These are phyloP conservation scores for Phataginus tricuspis DNA, from an alignment of 2,797 vertebrate species.

Conservation along the genomic window DNA sequence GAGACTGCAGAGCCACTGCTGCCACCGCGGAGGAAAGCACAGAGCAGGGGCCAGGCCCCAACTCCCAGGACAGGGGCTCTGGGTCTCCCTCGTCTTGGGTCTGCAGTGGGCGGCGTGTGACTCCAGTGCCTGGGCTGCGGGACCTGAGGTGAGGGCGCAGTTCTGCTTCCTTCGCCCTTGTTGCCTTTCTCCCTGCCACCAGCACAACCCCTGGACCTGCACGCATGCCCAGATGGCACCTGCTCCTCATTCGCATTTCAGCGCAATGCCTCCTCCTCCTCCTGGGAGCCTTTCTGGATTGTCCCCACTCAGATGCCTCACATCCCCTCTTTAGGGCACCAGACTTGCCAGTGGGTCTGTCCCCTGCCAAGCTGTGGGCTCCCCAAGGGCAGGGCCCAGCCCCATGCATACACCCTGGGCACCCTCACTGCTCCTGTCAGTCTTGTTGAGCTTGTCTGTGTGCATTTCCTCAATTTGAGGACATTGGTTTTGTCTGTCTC, in stretches of 20 bases:
- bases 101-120: fast-evolving
- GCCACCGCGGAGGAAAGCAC: background rate
- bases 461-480: background rate
- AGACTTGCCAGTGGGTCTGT: background rate
- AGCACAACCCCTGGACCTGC: fast-evolving
- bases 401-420: fast-evolving
- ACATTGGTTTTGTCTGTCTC: background rate
- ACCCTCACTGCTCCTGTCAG: background rate
- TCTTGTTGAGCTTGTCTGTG: background rate
- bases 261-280: background rate
- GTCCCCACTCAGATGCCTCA: background rate
- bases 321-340: background rate
- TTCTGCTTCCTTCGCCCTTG: background rate
- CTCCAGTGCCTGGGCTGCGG: background rate
- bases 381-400: background rate
- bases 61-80: background rate
- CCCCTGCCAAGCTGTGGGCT: background rate
- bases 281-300: background rate
- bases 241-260: background rate
- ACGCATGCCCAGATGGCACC: background rate
- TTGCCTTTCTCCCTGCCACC: background rate
- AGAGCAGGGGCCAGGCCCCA: fast-evolving
- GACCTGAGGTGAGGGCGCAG: background rate
- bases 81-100: background rate
- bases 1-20: background rate